Evolutionary conservation across 2,113 vertebrate species (phyloP).

Genomic region (Plotosus lineatus): DNA sequence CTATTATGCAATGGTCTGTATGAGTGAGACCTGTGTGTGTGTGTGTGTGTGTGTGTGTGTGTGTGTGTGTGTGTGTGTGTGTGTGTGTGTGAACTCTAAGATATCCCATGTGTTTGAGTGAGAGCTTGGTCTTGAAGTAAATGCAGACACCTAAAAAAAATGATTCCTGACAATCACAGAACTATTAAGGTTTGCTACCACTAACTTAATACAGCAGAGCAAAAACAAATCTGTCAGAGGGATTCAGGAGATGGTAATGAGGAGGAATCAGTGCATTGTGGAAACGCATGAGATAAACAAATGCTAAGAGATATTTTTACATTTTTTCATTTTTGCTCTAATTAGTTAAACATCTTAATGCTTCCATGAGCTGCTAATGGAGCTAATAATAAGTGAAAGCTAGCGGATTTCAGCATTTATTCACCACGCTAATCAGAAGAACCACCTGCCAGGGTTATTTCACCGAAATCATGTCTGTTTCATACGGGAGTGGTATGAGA

Average conservation of each 20-base stretch:
- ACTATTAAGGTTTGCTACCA: conserved; percentile 30
- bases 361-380: neutral
- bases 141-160: conserved; percentile 24
- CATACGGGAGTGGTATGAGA: neutral
- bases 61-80: neutral
- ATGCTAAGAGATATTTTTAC: neutral
- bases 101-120: conserved; percentile 4
- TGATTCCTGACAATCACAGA: conserved; percentile 30
- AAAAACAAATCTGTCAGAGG: conserved; percentile 30
- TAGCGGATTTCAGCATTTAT: neutral
- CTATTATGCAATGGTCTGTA: too few relatives aligned
- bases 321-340: too few relatives aligned
- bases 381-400: neutral
- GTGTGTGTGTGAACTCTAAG: neutral
- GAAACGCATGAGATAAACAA: neutral
- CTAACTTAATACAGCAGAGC: neutral
- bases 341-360: neutral
- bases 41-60: neutral
- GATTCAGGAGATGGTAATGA: conserved; percentile 11
- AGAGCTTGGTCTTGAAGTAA: conserved; percentile 4
- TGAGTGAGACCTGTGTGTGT: too few relatives aligned
- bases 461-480: neutral
- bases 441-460: neutral
- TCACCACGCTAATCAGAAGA: neutral
- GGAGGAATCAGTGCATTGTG: neutral